phyloP scores from a whole-genome alignment of 2,888 invertebrate genomes.

The Lithophane leautieri region DNA sequence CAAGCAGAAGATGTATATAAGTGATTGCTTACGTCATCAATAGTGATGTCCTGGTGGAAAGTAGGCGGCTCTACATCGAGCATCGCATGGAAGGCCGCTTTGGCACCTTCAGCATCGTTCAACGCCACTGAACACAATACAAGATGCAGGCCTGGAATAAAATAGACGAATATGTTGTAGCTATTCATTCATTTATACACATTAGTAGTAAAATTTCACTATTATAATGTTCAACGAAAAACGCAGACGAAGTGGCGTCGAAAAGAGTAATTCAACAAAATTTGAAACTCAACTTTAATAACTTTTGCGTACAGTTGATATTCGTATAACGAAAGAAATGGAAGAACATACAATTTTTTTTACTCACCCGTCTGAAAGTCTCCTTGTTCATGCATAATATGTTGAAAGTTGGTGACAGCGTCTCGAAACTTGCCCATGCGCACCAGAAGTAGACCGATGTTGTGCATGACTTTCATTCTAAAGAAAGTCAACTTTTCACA shows the following conservation, averaged over 20 bases:
- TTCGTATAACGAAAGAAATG: background rate
- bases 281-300: background rate
- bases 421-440: slow-evolving; percentile 99
- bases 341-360: background rate
- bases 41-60: slow-evolving; percentile 85
- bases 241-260: background rate
- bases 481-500: background rate
- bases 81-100: slow-evolving; percentile 96
- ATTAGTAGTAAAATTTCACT: background rate
- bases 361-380: slow-evolving; percentile 93
- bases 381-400: slow-evolving; percentile 98
- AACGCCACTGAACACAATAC: slow-evolving; percentile 97
- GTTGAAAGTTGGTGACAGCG: slow-evolving; percentile 98
- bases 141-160: slow-evolving; percentile 94
- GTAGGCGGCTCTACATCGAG: slow-evolving; percentile 94
- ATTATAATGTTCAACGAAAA: background rate
- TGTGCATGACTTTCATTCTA: slow-evolving; percentile 99
- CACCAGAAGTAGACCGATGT: slow-evolving; percentile 98
- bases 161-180: background rate
- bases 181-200: background rate
- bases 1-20: background rate
- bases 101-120: slow-evolving; percentile 98
- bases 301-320: background rate
- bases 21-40: slow-evolving; percentile 80
- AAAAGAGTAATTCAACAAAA: background rate